phyloP scores from a whole-genome alignment of 2,113 vertebrate species.

The Corythornis vintsioides region DNA sequence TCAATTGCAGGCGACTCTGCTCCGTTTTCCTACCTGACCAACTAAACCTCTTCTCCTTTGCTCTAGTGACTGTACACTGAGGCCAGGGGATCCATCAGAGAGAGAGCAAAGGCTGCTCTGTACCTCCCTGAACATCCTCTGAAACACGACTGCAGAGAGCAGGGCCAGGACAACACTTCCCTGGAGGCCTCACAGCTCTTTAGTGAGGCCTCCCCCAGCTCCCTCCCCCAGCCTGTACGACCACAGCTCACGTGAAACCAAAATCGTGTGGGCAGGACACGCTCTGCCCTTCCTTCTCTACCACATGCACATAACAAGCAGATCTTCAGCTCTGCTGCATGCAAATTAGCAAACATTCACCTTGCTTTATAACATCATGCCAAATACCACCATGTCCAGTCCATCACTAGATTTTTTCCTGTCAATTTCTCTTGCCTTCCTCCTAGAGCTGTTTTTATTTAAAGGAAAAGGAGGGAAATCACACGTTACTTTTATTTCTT shows the following conservation, averaged over 20 bases:
- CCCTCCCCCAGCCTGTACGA: background rate
- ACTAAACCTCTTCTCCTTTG: background rate
- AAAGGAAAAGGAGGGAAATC: background rate
- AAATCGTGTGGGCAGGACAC: fast-evolving
- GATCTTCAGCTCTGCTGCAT: background rate
- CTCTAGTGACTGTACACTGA: fast-evolving
- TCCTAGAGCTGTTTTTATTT: background rate
- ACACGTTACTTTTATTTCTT: background rate
- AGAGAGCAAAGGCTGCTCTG: background rate
- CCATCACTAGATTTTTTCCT: background rate
- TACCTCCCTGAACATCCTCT: background rate
- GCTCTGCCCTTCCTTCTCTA: background rate
- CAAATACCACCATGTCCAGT: background rate
- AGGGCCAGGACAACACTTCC: background rate
- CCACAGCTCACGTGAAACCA: background rate
- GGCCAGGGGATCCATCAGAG: background rate
- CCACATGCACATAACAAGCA: background rate
- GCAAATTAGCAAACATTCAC: background rate
- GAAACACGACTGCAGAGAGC: background rate
- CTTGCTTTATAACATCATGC: background rate
- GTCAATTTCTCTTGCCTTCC: background rate
- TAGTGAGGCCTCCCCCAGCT: background rate
- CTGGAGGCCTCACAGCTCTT: background rate
- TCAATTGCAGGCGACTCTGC: background rate
- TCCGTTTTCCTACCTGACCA: background rate